These are phyloP conservation scores for Bubo scandiacus DNA, from an alignment of 2,113 vertebrate genomes.

Conservation along the genomic window DNA sequence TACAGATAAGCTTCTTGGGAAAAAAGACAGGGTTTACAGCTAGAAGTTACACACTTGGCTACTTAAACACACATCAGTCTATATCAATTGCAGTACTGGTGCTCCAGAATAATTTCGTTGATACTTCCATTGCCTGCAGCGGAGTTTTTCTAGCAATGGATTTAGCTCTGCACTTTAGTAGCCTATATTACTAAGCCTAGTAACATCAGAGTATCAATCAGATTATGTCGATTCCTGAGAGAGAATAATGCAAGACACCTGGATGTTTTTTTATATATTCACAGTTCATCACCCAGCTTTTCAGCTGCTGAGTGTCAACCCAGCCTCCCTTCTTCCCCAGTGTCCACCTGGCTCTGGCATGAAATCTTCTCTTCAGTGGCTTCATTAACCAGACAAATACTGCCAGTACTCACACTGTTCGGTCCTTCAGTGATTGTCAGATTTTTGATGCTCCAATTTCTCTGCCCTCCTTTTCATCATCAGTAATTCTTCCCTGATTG, in stretches of 20 bases:
- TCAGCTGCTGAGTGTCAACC: neutral
- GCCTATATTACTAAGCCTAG: neutral
- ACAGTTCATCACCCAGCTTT: neutral
- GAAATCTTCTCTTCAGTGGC: neutral
- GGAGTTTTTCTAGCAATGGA: neutral
- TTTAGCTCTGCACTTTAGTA: neutral
- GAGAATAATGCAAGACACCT: neutral
- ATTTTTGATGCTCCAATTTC: slow-evolving; percentile 42
- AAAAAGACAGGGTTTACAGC: neutral
- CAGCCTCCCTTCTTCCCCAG: neutral
- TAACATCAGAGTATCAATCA: neutral
- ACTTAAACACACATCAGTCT: neutral
- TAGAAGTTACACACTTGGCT: neutral
- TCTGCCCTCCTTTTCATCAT: slow-evolving; percentile 15
- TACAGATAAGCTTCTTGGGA: neutral
- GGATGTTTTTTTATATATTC: neutral
- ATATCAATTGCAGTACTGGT: neutral
- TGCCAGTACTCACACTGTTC: neutral
- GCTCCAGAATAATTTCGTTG: neutral
- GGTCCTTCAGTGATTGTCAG: neutral
- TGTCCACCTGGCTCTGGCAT: neutral
- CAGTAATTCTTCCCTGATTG: neutral
- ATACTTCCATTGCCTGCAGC: neutral
- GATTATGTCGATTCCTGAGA: neutral
- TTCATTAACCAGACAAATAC: slow-evolving; percentile 5